Percentiles rank a stretch among this genome's conserved stretches.
These are phyloP conservation scores for Stegodyphus mimosarum DNA, from an alignment of 1,140 invertebrate genomes.

Conservation along the genomic window DNA sequence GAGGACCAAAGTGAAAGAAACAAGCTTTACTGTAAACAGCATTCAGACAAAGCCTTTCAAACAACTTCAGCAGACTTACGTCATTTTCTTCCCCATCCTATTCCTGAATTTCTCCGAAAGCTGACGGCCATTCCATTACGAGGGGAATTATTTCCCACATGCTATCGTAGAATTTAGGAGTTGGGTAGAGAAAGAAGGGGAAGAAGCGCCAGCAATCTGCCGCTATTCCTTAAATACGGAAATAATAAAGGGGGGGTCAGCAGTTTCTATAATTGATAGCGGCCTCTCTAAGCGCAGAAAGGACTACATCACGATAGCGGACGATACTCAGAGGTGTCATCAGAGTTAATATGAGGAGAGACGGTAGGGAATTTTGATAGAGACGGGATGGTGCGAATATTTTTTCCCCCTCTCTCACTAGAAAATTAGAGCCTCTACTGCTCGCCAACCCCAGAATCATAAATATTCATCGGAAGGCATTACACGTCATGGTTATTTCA, in stretches of 20 bases:
- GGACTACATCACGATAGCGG: constrained; percentile 18
- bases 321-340: constrained; percentile 8
- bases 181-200: background rate
- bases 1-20: no score
- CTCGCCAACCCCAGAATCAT: no score
- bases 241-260: constrained; percentile 24
- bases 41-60: no score
- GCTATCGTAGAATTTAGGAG: background rate
- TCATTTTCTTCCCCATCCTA: background rate
- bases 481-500: no score
- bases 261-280: constrained; percentile 23
- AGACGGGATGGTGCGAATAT: no score
- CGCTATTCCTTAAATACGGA: constrained; percentile 20
- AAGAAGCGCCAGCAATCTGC: background rate
- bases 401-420: no score
- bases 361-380: no score
- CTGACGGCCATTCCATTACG: background rate
- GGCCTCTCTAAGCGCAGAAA: background rate
- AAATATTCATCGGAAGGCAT: no score
- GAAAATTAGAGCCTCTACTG: no score
- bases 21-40: no score
- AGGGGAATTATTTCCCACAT: background rate
- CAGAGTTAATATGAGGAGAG: background rate
- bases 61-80: background rate
- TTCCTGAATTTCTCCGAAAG: background rate